phyloP scores from a whole-genome alignment of 1,140 invertebrate genomes.

The Diprion similis region DNA sequence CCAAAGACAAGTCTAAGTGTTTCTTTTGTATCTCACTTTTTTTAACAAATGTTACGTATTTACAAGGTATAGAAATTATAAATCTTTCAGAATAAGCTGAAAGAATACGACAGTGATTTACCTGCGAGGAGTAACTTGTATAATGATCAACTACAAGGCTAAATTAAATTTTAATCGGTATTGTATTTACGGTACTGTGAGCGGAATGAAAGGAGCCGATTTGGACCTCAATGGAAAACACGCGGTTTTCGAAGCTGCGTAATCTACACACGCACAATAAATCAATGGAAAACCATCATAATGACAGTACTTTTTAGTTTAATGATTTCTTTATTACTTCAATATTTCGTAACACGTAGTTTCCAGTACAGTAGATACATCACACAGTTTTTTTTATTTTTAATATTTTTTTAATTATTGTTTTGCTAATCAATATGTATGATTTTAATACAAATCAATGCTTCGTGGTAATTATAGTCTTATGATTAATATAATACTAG shows the following conservation, averaged over 20 bases:
- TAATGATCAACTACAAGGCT: not conserved
- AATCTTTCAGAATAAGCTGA: too few species aligned
- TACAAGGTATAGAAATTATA: too few species aligned
- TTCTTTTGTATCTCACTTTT: too few species aligned
- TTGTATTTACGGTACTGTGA: not conserved
- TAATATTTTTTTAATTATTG: constrained; percentile 26
- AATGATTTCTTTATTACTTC: constrained; percentile 51
- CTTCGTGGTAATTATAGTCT: constrained; percentile 40
- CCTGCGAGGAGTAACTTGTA: not conserved
- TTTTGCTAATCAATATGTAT: constrained; percentile 6
- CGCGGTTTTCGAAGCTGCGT: too few species aligned
- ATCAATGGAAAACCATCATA: constrained; percentile 21
- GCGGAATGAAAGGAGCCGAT: not conserved
- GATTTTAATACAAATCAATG: constrained; percentile 36
- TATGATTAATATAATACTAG: constrained; percentile 35
- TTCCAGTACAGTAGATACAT: constrained; percentile 42
- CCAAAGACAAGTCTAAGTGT: constrained; percentile 13
- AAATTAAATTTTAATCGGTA: not conserved
- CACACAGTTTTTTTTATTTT: constrained; percentile 37
- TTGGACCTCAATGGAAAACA: constrained; percentile 19
- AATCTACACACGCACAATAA: not conserved
- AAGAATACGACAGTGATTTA: too few species aligned
- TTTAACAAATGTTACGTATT: too few species aligned
- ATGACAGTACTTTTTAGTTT: constrained; percentile 30
- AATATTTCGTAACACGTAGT: constrained; percentile 52